These are phyloP conservation scores for Hirtodrosophila confusa DNA, from an alignment of 2,888 invertebrate species.

Conservation along the genomic window DNA sequence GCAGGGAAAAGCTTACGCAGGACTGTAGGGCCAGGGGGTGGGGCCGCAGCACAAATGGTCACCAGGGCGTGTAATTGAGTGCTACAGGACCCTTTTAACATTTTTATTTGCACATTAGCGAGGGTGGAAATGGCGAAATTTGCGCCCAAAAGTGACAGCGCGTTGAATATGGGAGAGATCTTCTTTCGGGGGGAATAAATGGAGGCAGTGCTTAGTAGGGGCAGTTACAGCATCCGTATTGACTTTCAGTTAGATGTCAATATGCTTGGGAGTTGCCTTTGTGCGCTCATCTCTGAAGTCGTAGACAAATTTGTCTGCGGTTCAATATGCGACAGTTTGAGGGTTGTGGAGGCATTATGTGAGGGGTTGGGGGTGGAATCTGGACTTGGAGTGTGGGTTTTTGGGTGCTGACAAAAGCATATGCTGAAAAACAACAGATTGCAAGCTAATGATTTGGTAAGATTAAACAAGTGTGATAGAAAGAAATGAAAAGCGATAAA, in stretches of 20 bases:
- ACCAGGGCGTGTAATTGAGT: conserved; percentile 85
- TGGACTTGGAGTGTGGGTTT: conserved; percentile 2
- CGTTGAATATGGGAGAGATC: conserved; percentile 68
- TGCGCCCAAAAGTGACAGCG: conserved; percentile 80
- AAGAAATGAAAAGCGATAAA: too few species aligned
- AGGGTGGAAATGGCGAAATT: conserved; percentile 83
- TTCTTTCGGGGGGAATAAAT: background rate
- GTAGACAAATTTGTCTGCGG: conserved; percentile 80
- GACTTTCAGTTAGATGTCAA: conserved; percentile 70
- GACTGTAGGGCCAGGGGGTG: background rate
- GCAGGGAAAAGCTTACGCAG: conserved; percentile 33
- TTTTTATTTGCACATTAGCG: conserved; percentile 85
- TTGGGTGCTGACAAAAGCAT: conserved; percentile 39
- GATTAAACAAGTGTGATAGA: too few species aligned
- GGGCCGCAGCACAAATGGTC: conserved; percentile 74
- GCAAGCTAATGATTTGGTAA: background rate
- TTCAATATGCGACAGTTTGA: conserved; percentile 74
- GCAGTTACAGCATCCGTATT: conserved; percentile 46
- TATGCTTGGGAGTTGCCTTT: conserved; percentile 52
- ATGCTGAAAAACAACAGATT: conserved; percentile 36
- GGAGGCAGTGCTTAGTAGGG: background rate
- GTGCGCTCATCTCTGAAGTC: conserved; percentile 62
- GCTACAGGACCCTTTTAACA: conserved; percentile 85
- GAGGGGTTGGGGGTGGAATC: background rate
- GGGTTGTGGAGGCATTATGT: too few species aligned